Evolutionary conservation across 2,797 vertebrate species (phyloP).

Genomic region (Gymnopithys bicolor): DNA sequence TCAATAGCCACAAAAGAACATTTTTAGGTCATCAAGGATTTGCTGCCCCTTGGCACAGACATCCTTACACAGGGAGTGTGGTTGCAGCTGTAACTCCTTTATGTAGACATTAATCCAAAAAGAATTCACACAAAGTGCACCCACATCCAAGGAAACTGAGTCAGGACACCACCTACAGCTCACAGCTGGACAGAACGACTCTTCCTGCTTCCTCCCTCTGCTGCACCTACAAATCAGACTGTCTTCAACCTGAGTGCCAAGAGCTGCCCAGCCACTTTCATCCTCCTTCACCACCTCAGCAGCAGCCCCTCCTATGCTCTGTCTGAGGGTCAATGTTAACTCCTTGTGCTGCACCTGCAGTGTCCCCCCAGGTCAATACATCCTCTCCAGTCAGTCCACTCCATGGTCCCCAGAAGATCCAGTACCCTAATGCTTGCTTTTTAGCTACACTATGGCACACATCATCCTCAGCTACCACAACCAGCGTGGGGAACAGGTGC

Average conservation of each 20-base stretch:
- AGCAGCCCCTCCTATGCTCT: background rate
- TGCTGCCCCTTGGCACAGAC: no score
- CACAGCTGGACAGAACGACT: background rate
- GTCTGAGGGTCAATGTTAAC: rapidly evolving
- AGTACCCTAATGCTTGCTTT: background rate
- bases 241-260: background rate
- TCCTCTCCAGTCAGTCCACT: background rate
- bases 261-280: background rate
- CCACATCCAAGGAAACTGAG: background rate
- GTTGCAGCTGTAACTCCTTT: background rate
- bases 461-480: background rate
- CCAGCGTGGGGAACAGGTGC: background rate
- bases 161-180: background rate
- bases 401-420: background rate
- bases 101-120: background rate
- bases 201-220: background rate
- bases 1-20: background rate
- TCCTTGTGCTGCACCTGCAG: background rate
- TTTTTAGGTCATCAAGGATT: background rate
- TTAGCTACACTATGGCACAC: background rate
- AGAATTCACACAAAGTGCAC: background rate
- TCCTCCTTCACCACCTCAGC: background rate
- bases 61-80: background rate
- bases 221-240: background rate
- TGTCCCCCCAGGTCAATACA: background rate